phyloP scores from a whole-genome alignment of 2,113 vertebrate species.

The Archocentrus centrarchus region DNA sequence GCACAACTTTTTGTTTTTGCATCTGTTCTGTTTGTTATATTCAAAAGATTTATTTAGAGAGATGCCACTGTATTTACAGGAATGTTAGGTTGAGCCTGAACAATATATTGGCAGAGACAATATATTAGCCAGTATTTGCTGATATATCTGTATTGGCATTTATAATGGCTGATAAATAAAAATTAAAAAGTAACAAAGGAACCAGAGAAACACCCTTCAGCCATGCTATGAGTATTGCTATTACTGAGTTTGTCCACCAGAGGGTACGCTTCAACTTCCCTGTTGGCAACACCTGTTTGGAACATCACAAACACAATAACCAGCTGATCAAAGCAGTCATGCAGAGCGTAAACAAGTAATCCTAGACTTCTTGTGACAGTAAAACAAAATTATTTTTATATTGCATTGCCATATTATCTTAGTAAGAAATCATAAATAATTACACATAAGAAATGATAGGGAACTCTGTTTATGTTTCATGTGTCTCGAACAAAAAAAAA shows the following conservation, averaged over 20 bases:
- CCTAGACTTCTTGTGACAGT: neutral
- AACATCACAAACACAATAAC: neutral
- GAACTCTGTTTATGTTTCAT: too few species aligned
- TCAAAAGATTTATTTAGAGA: conserved; percentile 39
- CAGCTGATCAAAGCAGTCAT: neutral
- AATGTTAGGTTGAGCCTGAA: neutral
- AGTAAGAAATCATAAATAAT: too few species aligned
- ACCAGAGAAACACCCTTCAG: neutral
- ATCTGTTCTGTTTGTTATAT: neutral
- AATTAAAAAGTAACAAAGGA: neutral
- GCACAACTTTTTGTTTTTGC: neutral
- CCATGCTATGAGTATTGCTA: neutral
- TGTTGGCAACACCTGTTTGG: neutral
- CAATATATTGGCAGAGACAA: rapidly evolving
- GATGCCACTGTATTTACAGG: conserved; percentile 9
- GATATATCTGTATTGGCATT: neutral
- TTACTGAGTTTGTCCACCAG: neutral
- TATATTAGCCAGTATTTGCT: neutral
- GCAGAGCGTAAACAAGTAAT: neutral
- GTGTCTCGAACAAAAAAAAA: too few species aligned
- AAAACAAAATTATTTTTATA: neutral
- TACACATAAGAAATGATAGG: too few species aligned
- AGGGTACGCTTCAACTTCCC: neutral
- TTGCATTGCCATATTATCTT: too few species aligned
- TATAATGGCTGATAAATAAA: neutral